A percentile compares a stretch with the other conserved stretches of the same genome.
Evolutionary conservation across 2,797 vertebrate genomes (phyloP).

Genomic region (Momotus momota): DNA sequence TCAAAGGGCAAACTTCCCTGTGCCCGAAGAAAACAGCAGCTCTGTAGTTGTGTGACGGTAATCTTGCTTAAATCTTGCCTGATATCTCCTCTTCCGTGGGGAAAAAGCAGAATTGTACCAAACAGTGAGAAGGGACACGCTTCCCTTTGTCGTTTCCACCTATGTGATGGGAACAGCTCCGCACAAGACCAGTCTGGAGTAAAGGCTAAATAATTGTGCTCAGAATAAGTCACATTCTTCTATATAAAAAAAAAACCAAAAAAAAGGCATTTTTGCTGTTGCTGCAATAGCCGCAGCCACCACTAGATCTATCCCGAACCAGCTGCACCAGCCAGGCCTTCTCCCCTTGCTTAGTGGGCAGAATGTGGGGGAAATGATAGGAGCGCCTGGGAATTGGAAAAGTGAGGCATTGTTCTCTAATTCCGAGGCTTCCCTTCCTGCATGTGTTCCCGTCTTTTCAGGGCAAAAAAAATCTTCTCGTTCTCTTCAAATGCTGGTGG

Average conservation of each 20-base stretch:
- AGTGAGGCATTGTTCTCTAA: background rate
- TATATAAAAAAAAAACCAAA: background rate
- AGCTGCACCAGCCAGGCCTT: constrained; percentile 47
- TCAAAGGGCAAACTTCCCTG: background rate
- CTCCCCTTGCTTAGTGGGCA: constrained; percentile 51
- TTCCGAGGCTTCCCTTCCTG: constrained; percentile 1
- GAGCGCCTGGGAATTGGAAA: constrained; percentile 17
- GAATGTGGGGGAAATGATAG: constrained; percentile 61
- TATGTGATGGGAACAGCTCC: background rate
- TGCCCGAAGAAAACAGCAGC: background rate
- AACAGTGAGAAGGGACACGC: background rate
- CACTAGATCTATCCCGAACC: constrained; percentile 43
- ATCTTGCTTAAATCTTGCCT: background rate
- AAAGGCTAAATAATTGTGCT: constrained; percentile 48
- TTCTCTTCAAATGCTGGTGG: constrained; percentile 18
- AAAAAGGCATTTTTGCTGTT: background rate
- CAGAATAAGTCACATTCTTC: background rate
- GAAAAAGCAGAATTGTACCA: background rate
- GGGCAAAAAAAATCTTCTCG: constrained; percentile 9
- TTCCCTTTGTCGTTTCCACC: background rate
- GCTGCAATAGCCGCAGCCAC: constrained; percentile 35
- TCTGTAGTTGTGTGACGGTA: background rate
- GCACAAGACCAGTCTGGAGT: background rate
- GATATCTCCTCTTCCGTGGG: background rate
- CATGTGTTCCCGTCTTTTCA: background rate